phyloP scores from a whole-genome alignment of 2,888 invertebrate species.

The Lycocerus yunnanus region DNA sequence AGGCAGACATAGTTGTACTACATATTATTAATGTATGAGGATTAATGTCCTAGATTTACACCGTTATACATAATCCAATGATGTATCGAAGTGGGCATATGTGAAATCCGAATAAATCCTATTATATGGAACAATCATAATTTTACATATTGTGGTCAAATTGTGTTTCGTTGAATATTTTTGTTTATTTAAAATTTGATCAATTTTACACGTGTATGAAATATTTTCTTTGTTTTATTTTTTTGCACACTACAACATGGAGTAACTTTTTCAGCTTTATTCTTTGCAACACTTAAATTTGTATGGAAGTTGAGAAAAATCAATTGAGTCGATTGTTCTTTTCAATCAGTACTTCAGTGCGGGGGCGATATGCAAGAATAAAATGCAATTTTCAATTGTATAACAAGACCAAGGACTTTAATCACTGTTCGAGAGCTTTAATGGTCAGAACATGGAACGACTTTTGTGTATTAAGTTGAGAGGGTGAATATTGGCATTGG shows the following conservation, averaged over 20 bases:
- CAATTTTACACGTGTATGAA: neutral
- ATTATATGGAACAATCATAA: conserved; percentile 25
- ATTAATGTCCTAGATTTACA: conserved; percentile 40
- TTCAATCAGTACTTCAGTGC: conserved; percentile 16
- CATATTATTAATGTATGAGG: conserved; percentile 35
- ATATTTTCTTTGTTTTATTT: neutral
- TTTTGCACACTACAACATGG: neutral
- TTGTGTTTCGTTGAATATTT: neutral
- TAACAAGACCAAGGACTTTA: conserved; percentile 37
- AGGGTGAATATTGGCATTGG: neutral
- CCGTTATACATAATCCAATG: conserved; percentile 40
- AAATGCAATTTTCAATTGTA: conserved; percentile 35
- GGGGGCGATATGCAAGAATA: conserved; percentile 24
- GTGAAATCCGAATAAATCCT: conserved; percentile 37
- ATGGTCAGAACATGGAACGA: conserved; percentile 32
- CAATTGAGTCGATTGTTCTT: conserved; percentile 23
- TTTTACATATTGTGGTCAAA: conserved; percentile 2
- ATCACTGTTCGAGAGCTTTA: conserved; percentile 42
- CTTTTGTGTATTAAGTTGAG: conserved; percentile 1
- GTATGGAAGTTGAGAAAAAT: conserved; percentile 6
- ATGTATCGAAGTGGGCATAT: conserved; percentile 40
- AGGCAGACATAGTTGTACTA: conserved; percentile 20
- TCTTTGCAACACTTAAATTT: neutral
- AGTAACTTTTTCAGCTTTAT: neutral
- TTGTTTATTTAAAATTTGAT: neutral